A percentile compares a stretch with the other conserved stretches of the same genome.
phyloP scores from a whole-genome alignment of 2,888 invertebrate genomes.

The Dicranocentrus wangi region DNA sequence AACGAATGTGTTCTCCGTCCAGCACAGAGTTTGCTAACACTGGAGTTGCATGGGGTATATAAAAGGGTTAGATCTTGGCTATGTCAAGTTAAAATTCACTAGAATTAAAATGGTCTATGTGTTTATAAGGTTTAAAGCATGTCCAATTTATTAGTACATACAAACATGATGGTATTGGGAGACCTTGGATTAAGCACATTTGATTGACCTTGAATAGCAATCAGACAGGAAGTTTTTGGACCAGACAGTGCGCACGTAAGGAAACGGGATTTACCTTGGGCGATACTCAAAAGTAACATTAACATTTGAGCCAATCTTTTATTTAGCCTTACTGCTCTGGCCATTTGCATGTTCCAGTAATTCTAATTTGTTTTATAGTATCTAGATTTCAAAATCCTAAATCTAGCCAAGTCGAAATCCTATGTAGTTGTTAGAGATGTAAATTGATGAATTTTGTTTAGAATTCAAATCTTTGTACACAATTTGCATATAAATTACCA shows the following conservation, averaged over 20 bases:
- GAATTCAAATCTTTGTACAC: too few relatives aligned
- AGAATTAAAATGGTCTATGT: neutral
- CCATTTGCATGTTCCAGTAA: too few relatives aligned
- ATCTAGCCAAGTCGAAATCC: neutral
- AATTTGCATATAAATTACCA: too few relatives aligned
- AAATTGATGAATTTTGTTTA: too few relatives aligned
- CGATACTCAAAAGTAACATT: neutral
- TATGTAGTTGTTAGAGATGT: neutral
- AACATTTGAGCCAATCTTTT: neutral
- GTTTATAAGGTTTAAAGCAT: too few relatives aligned
- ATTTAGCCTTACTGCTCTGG: neutral
- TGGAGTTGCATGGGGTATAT: too few relatives aligned
- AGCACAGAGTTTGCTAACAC: too few relatives aligned
- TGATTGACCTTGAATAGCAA: constrained; percentile 3
- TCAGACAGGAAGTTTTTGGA: neutral
- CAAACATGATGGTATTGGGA: neutral
- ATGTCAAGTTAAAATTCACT: neutral
- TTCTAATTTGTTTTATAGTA: neutral
- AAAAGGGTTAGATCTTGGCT: neutral
- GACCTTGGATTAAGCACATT: neutral
- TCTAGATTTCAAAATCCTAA: neutral
- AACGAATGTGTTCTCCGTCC: neutral
- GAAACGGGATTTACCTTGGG: neutral
- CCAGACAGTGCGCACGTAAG: neutral
- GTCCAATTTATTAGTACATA: too few relatives aligned